Percentiles rank a stretch among this genome's conserved stretches.
These are phyloP conservation scores for Hiodon alosoides DNA, from an alignment of 2,113 vertebrate species.

Conservation along the genomic window DNA sequence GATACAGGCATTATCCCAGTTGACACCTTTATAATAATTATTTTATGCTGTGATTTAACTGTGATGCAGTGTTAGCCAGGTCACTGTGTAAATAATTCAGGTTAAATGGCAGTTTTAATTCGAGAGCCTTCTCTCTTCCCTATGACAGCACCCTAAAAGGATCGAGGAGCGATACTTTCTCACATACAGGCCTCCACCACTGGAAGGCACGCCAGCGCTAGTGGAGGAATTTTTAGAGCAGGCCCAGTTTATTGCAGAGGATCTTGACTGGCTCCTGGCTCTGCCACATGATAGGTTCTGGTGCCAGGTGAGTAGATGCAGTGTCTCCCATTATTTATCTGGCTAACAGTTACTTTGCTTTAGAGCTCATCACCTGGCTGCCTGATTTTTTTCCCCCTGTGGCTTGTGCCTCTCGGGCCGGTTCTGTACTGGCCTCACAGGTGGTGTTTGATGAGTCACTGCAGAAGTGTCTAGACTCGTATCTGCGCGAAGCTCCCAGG, in stretches of 20 bases:
- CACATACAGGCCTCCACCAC: constrained; percentile 75
- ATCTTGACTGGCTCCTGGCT: constrained; percentile 87
- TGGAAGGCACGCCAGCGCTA: constrained; percentile 65
- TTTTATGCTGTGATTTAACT: not conserved
- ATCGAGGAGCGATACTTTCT: constrained; percentile 83
- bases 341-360: not conserved
- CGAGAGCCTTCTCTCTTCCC: not conserved
- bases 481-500: constrained; percentile 74
- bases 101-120: not conserved
- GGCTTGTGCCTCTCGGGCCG: not conserved
- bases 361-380: not conserved
- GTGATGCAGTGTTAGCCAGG: not conserved
- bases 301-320: constrained; percentile 82
- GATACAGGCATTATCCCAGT: not conserved
- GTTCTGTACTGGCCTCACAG: constrained; percentile 47
- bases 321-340: not conserved
- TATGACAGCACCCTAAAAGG: constrained; percentile 74
- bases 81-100: not conserved
- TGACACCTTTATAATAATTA: not conserved
- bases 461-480: constrained; percentile 89
- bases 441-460: constrained; percentile 90
- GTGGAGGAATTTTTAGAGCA: constrained; percentile 87
- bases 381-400: not conserved
- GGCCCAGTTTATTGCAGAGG: constrained; percentile 79
- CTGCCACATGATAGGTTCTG: constrained; percentile 92